Percentiles rank a stretch among this genome's conserved stretches.
phyloP scores from a whole-genome alignment of 2,888 invertebrate genomes.

The Yponomeuta plumbellus region DNA sequence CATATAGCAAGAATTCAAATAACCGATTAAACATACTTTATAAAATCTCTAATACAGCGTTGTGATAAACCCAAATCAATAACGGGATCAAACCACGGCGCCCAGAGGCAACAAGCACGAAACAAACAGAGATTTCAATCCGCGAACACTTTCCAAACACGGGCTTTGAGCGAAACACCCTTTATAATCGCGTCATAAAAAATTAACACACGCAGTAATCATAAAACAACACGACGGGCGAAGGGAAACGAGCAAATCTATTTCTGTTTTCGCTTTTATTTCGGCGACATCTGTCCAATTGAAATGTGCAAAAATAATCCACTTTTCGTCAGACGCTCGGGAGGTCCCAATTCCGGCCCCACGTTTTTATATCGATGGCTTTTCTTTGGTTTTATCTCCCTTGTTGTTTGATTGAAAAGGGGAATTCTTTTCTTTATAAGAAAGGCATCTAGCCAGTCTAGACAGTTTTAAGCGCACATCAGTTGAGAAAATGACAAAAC shows the following conservation, averaged over 20 bases:
- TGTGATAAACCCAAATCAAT: neutral
- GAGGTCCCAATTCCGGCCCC: neutral
- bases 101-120: neutral
- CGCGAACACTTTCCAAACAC: constrained; percentile 8
- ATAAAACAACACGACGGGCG: constrained; percentile 5
- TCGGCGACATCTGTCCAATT: constrained; percentile 18
- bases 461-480: too few species aligned
- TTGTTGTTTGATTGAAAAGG: neutral
- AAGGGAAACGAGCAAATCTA: constrained; percentile 9
- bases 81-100: neutral
- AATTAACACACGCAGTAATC: constrained; percentile 13
- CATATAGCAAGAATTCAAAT: too few species aligned
- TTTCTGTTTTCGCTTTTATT: constrained; percentile 2
- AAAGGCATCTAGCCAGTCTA: too few species aligned
- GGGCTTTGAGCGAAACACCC: constrained; percentile 11
- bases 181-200: constrained; percentile 5
- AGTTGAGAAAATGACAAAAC: too few species aligned
- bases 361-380: neutral
- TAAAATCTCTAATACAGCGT: too few species aligned
- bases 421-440: neutral
- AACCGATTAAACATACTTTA: too few species aligned
- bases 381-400: neutral
- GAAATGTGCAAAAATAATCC: constrained; percentile 25
- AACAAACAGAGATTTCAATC: constrained; percentile 4
- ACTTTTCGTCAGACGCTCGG: constrained; percentile 22